phyloP scores from a whole-genome alignment of 2,113 vertebrate species.

The Takifugu bimaculatus region DNA sequence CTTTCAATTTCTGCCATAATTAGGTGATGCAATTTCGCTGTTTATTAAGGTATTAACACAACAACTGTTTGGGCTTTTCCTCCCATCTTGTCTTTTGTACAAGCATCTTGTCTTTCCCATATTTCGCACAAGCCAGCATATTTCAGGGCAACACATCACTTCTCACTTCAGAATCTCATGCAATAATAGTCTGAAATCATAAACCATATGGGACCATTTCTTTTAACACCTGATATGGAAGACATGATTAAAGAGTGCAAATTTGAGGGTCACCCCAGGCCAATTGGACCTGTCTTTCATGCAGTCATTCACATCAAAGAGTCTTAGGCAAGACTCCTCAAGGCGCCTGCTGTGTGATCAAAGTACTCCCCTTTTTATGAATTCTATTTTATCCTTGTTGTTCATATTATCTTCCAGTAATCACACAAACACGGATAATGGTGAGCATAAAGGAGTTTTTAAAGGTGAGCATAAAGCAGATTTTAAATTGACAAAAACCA shows the following conservation, averaged over 20 bases:
- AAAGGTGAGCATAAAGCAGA: slow-evolving; percentile 57
- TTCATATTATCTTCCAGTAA: slow-evolving; percentile 57
- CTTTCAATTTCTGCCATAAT: slow-evolving; percentile 73
- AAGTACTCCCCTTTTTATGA: slow-evolving; percentile 58
- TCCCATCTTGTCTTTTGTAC: slow-evolving; percentile 38
- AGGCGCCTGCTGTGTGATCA: slow-evolving; percentile 73
- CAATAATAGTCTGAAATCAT: slow-evolving; percentile 41
- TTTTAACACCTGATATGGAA: slow-evolving; percentile 67
- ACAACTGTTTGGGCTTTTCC: slow-evolving; percentile 67
- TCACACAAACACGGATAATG: slow-evolving; percentile 50
- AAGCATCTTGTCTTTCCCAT: slow-evolving; percentile 4
- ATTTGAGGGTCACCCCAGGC: slow-evolving; percentile 70
- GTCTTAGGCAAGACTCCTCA: slow-evolving; percentile 66
- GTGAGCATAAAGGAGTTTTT: slow-evolving; percentile 56
- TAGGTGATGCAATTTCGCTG: slow-evolving; percentile 75
- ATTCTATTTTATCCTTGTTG: slow-evolving; percentile 70
- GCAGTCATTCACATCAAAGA: slow-evolving; percentile 76
- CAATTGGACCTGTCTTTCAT: slow-evolving; percentile 75
- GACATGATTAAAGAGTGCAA: slow-evolving; percentile 68
- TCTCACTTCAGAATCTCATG: slow-evolving; percentile 40
- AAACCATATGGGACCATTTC: slow-evolving; percentile 48
- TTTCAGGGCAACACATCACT: slow-evolving; percentile 39
- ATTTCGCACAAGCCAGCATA: slow-evolving; percentile 47
- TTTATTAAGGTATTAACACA: slow-evolving; percentile 72
- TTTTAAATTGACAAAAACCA: slow-evolving; percentile 58